Base-by-base conservation (phyloP, 2,113 vertebrate genomes). In the Choloepus hoffmanni region DNA sequence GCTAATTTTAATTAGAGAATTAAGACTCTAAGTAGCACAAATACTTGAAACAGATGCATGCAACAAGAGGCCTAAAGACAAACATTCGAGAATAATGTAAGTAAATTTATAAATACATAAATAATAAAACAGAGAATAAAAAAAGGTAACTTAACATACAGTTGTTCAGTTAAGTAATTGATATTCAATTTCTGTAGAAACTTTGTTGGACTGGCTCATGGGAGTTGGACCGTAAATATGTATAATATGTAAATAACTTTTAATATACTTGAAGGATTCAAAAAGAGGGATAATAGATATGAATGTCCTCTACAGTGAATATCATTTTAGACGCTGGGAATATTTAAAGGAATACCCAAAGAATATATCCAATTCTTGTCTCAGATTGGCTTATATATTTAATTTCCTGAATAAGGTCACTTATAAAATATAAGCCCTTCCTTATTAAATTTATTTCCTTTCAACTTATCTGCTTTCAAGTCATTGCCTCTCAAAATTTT, bases 361-460 rank as follows among this genome's bases (percentile, higher is more conserved):
- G 40, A 96, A 82, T 40, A 96, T 96, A 97, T 96, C 81, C 15
- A 96, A 92, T 94, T 96, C 96, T 93, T 96, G 60, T 84, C 76
- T 96, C 68, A 92, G 94, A 84, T 92, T 33, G 89, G 7, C 21
- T 95, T 93, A 82, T 73, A 95, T 76, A 90, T 96, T 96, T 97
- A 95, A 95, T 97, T 96, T 94, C 89, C 87, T 73, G 5, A 76
- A 85, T 93, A 90, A 21, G 30, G 67, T 95, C 67, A 58, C 79
- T 93, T 84, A 73, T 65, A 95, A 96, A 97, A 95, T 91, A 84
- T 86, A 92, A 89, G 26, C 45, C 40, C 53, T 94, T 97, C 92
- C 65, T 95, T 87, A 96, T 92, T 96, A 72, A 95, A 95, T 97
- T 86, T 92, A 79, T 84, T 96, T 95, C 93, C 83, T 95, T 92